A percentile compares a stretch with the other conserved stretches of the same genome.
These are phyloP conservation scores for Ailuropoda melanoleuca DNA, from an alignment of 2,113 vertebrate genomes.

Conservation along the genomic window DNA sequence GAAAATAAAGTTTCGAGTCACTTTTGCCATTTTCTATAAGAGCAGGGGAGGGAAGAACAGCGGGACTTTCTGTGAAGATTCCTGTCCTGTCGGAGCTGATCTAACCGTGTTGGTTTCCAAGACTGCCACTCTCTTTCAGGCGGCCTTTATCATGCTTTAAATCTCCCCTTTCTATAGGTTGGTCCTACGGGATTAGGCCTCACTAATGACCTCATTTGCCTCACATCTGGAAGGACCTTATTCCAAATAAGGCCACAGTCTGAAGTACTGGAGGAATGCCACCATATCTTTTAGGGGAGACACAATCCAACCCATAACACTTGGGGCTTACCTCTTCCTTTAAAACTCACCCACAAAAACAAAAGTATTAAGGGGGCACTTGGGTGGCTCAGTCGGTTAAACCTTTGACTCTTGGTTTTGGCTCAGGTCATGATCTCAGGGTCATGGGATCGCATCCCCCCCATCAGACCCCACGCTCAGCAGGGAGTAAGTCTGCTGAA, in stretches of 20 bases:
- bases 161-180: background rate
- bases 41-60: background rate
- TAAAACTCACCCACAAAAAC: background rate
- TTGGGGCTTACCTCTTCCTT: background rate
- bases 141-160: background rate
- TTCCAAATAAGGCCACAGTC: background rate
- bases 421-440: background rate
- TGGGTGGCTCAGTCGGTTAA: background rate
- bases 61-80: background rate
- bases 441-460: background rate
- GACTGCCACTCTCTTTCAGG: background rate
- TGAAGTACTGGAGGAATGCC: background rate
- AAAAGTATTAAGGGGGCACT: background rate
- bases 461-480: background rate
- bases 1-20: background rate
- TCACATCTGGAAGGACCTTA: background rate
- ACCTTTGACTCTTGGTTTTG: background rate
- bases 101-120: background rate
- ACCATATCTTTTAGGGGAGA: background rate
- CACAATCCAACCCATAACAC: background rate
- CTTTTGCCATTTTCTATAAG: background rate
- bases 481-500: background rate
- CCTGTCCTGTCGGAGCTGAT: background rate
- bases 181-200: background rate
- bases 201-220: background rate